Evolutionary conservation across 2,888 invertebrate species (phyloP).

Genomic region (Leucania comma): DNA sequence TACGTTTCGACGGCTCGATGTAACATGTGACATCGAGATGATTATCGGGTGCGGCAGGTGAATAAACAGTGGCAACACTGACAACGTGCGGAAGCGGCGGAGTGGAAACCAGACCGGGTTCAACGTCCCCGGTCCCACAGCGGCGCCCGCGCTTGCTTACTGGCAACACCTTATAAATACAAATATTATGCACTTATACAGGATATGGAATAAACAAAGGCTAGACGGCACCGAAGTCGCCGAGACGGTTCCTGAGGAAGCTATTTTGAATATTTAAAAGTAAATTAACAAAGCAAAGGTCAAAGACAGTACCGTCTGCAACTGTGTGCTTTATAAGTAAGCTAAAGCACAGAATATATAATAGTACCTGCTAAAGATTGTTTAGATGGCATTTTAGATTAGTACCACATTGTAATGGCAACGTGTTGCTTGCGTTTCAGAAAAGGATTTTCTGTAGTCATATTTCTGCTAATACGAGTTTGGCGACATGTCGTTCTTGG

Average conservation of each 20-base stretch:
- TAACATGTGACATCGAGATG: slow-evolving; percentile 37
- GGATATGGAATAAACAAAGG: slow-evolving; percentile 46
- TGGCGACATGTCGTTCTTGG: no score
- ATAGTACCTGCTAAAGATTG: no score
- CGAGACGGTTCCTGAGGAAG: slow-evolving; percentile 16
- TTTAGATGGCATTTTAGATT: not conserved
- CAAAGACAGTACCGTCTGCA: slow-evolving; percentile 9
- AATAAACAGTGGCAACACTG: slow-evolving; percentile 56
- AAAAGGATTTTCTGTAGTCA: not conserved
- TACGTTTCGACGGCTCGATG: slow-evolving; percentile 12
- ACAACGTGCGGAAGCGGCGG: slow-evolving; percentile 72
- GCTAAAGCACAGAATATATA: no score
- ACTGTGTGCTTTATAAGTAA: slow-evolving; percentile 14
- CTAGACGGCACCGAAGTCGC: slow-evolving; percentile 23
- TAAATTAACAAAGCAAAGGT: slow-evolving; percentile 29
- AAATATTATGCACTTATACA: slow-evolving; percentile 45
- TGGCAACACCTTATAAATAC: slow-evolving; percentile 35
- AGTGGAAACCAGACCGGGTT: slow-evolving; percentile 79
- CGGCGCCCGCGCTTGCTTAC: slow-evolving; percentile 47
- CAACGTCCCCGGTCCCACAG: slow-evolving; percentile 71
- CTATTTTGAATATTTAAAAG: slow-evolving; percentile 39
- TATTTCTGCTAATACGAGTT: not conserved
- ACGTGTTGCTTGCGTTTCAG: not conserved
- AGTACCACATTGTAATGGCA: not conserved
- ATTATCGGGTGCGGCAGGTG: slow-evolving; percentile 61